These are phyloP conservation scores for Xiphorhynchus elegans DNA, from an alignment of 2,113 vertebrate genomes.

Conservation along the genomic window DNA sequence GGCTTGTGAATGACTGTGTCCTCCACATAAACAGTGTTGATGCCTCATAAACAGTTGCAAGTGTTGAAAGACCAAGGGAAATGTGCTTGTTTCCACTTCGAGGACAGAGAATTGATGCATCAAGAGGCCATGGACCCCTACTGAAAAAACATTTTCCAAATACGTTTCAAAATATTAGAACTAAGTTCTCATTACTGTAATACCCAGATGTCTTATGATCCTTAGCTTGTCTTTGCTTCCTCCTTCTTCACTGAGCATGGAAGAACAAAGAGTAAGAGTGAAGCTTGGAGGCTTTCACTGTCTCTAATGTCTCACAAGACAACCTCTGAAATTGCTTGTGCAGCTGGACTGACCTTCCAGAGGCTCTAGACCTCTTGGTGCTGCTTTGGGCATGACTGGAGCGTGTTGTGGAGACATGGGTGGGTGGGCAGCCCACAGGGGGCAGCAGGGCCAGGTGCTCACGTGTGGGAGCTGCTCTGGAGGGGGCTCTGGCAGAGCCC, in stretches of 20 bases:
- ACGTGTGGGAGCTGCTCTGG: not conserved
- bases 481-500: not conserved
- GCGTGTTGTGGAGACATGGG: accelerated
- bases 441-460: not conserved
- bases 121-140: not conserved
- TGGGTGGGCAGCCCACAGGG: not conserved
- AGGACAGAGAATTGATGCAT: not conserved
- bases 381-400: not conserved
- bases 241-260: not conserved
- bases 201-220: not conserved
- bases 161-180: not conserved
- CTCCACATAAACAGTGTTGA: not conserved
- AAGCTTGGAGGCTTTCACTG: not conserved
- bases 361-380: not conserved
- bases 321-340: not conserved
- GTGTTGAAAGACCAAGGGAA: not conserved
- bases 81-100: not conserved
- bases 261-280: not conserved
- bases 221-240: not conserved
- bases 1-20: not conserved
- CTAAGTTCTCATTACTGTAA: not conserved
- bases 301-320: not conserved
- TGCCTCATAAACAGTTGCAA: not conserved
- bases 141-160: not conserved
- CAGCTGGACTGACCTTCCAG: not conserved